A percentile compares a stretch with the other conserved stretches of the same genome.
Conservation (phyloP, 2,888 invertebrate genomes). For the Gymnosoma rotundatum region DNA sequence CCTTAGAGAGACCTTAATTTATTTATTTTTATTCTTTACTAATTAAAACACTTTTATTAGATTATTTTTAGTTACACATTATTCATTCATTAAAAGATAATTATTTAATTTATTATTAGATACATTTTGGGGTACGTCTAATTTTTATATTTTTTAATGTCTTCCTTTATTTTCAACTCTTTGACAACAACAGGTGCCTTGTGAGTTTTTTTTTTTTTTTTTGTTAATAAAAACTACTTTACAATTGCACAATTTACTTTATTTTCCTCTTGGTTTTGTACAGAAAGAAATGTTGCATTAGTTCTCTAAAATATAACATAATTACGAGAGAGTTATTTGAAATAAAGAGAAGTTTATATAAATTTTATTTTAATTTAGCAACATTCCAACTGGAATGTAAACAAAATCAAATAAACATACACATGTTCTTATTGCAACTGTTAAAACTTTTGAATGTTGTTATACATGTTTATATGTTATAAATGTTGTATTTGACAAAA, state of each 20-base stretch:
- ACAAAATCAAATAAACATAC: no score
- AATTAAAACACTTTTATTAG: no score
- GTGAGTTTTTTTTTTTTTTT: not conserved
- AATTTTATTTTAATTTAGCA: not conserved
- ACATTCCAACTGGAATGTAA: no score
- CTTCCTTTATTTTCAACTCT: slow-evolving; percentile 7
- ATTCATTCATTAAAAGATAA: no score
- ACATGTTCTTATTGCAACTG: no score
- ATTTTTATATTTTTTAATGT: not conserved
- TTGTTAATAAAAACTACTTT: not conserved
- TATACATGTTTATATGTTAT: no score
- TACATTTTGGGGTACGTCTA: not conserved
- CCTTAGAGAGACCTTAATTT: no score
- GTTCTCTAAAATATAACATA: slow-evolving; percentile 17
- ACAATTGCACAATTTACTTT: not conserved
- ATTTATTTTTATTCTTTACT: no score
- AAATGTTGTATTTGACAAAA: no score
- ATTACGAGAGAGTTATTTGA: slow-evolving; percentile 2
- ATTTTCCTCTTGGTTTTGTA: not conserved
- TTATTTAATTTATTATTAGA: not conserved
- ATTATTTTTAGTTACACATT: no score
- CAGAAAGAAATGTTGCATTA: slow-evolving; percentile 32
- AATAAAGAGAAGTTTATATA: not conserved
- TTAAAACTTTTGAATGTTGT: no score
- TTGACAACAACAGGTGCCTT: slow-evolving; percentile 47